Percentiles rank a stretch among this genome's conserved stretches.
These are phyloP conservation scores for Rattus norvegicus DNA, from an alignment of 2,113 vertebrate genomes.

Conservation along the genomic window DNA sequence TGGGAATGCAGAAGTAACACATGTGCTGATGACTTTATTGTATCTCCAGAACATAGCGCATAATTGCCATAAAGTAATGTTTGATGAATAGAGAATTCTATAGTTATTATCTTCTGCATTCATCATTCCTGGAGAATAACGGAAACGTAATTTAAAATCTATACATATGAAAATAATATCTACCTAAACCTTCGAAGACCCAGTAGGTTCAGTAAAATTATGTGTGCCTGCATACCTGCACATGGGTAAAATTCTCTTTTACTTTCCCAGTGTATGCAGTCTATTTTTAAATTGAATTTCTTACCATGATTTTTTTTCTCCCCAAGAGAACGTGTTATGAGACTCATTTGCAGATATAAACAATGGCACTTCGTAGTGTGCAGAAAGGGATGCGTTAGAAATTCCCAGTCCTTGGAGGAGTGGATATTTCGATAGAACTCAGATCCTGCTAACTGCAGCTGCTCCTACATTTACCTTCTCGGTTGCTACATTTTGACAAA, in stretches of 20 bases:
- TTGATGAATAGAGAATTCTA: neutral
- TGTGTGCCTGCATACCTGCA: neutral
- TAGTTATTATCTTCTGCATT: neutral
- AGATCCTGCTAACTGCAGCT: neutral
- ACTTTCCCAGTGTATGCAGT: neutral
- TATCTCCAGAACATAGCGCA: neutral
- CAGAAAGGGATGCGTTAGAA: slow-evolving; percentile 60
- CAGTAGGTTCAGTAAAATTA: neutral
- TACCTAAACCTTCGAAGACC: neutral
- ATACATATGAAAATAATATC: slow-evolving; percentile 25
- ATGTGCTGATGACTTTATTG: neutral
- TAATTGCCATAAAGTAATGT: neutral
- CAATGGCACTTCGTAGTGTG: neutral
- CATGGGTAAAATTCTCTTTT: neutral
- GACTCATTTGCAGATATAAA: slow-evolving; percentile 69
- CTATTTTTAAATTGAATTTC: slow-evolving; percentile 59
- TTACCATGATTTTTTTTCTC: neutral
- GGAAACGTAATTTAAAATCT: neutral
- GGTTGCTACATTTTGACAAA: slow-evolving; percentile 41
- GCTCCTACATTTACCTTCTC: neutral
- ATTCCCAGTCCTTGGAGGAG: slow-evolving; percentile 17
- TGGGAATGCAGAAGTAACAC: slow-evolving; percentile 11
- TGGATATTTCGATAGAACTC: slow-evolving; percentile 60
- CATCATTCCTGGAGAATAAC: neutral
- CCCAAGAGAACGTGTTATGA: neutral